Base-by-base conservation (phyloP, 53 echinoderm and acorn worm species). In the Echinometra lucunter region DNA sequence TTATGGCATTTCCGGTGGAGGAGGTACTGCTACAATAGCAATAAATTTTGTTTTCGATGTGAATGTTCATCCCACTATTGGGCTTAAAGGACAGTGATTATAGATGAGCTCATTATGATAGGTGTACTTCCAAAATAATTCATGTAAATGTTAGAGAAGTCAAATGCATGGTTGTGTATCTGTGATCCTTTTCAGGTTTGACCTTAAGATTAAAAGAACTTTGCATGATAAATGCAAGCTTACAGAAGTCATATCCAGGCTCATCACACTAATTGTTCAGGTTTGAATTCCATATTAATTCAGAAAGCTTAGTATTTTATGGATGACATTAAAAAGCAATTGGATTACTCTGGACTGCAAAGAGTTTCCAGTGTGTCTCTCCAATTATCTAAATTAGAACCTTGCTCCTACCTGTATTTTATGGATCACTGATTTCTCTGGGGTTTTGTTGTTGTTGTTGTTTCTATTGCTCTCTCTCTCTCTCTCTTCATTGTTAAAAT, bases 361-460 rank as follows among this genome's bases (percentile, higher is more conserved):
- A 12, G 4, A 4, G 30, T 69, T 5, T 69, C 34, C 63, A 63
- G 32, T 69, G 34, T 10, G 34, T 34, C 32, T 6, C n/a, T 28
- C 49, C 85, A 85, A 85, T 85, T 45, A 85, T 85, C 85, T 85
- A 85, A 85, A 85, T 45, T 85, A 21, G 49, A 1, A 49, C 28
- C 85, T 11, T 47, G 85, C 12, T 85, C n/a, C 28, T 25, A 49
- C 13, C 0, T 85, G 45, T 49, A 47, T 45, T 47, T 47, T 9
- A 49, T n/a, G 49, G 47, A 85, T 85, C 85, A 85, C 9, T 85
- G 47, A 85, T 85, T n/a, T n/a, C n/a, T 85, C 85, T 12, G 4
- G n/a, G 28, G 47, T 63, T n/a, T n/a, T n/a, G n/a, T n/a, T n/a
- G 13, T 56, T 13, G 7, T 56, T 56, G 56, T 56, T 56, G 8